phyloP scores from a whole-genome alignment of 2,113 vertebrate species.

The Archocentrus centrarchus region DNA sequence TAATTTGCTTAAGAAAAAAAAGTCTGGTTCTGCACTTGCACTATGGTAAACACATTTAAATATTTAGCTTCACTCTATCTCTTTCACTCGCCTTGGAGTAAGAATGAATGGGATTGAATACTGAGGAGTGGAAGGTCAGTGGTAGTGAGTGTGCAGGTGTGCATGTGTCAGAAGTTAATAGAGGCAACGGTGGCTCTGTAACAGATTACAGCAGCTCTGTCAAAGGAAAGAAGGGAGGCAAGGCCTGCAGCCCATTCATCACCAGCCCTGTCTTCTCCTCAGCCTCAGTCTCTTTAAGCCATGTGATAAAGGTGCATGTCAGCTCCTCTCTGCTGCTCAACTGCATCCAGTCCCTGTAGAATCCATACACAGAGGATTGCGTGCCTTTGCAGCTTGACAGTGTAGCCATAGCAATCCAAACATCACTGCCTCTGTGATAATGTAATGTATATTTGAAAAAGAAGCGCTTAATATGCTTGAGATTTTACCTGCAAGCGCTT shows the following conservation, averaged over 20 bases:
- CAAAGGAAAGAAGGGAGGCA: constrained; percentile 73
- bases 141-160: constrained; percentile 67
- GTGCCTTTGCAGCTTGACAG: constrained; percentile 42
- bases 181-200: constrained; percentile 75
- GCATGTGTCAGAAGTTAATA: constrained; percentile 79
- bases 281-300: constrained; percentile 76
- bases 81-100: constrained; percentile 27
- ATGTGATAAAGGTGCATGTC: constrained; percentile 81
- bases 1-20: background rate
- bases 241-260: constrained; percentile 80
- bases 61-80: constrained; percentile 22
- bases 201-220: constrained; percentile 82
- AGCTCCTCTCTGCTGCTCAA: constrained; percentile 76
- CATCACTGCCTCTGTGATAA: constrained; percentile 34
- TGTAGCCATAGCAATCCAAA: constrained; percentile 36
- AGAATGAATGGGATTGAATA: constrained; percentile 52
- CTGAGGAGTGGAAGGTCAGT: constrained; percentile 68
- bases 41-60: constrained; percentile 31
- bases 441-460: constrained; percentile 2
- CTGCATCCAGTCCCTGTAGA: constrained; percentile 74
- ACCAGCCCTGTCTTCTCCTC: constrained; percentile 73
- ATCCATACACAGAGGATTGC: constrained; percentile 67
- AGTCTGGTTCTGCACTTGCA: background rate
- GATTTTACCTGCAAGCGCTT: constrained; percentile 30
- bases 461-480: constrained; percentile 21